Conservation (phyloP, 2,797 vertebrate species). For the Astyanax mexicanus region DNA sequence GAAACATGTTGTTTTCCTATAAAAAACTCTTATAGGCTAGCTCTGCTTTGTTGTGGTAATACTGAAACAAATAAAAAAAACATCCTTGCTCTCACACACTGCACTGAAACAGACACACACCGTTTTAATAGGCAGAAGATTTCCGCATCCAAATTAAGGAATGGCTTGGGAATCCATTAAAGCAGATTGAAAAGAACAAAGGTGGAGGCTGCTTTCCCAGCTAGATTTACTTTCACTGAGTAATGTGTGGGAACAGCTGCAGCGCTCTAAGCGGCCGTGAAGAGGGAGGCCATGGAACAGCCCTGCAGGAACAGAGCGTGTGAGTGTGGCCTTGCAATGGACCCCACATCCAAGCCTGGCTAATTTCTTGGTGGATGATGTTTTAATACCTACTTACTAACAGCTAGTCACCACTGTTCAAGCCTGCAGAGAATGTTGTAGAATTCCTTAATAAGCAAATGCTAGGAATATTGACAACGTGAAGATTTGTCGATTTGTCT, state of each 20-base stretch:
- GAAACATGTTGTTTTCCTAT: too few species aligned
- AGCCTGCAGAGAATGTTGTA: background rate
- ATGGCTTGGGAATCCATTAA: constrained; percentile 64
- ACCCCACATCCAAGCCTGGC: constrained; percentile 5
- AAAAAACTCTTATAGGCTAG: too few species aligned
- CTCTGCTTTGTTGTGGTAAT: background rate
- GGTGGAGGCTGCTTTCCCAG: constrained; percentile 67
- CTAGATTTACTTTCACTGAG: constrained; percentile 71
- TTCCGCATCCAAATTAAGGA: constrained; percentile 55
- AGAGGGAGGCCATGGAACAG: constrained; percentile 35
- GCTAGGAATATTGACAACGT: background rate
- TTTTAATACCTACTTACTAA: constrained; percentile 12
- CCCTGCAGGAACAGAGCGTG: background rate
- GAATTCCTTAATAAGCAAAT: constrained; percentile 6
- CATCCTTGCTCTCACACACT: background rate
- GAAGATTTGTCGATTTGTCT: background rate
- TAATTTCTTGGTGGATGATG: constrained; percentile 9
- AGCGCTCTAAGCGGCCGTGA: constrained; percentile 39
- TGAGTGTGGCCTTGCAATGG: constrained; percentile 18
- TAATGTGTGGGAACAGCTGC: constrained; percentile 75
- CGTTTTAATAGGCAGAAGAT: constrained; percentile 52
- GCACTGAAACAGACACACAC: background rate
- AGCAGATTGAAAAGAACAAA: constrained; percentile 67
- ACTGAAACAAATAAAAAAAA: background rate
- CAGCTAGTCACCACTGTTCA: constrained; percentile 18